Base-by-base conservation (phyloP, 1,140 invertebrate species). In the Camponotus vicinus region DNA sequence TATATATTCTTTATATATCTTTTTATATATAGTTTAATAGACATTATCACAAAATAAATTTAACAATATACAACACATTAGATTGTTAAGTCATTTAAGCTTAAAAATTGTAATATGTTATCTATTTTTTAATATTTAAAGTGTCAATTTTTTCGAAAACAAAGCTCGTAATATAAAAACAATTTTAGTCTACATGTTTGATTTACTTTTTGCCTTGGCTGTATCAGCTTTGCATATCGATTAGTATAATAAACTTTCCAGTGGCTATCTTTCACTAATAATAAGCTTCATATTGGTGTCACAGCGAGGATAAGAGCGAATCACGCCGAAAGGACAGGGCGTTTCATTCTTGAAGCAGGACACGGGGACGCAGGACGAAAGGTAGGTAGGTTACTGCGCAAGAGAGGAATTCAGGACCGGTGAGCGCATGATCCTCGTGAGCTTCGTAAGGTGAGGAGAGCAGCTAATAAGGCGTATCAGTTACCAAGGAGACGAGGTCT, bases 391-490 rank as follows among this genome's bases (percentile, higher is more conserved):
- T 86, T 86, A 55, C 79, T 91, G 89, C 86, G 83, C 88, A 86
- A 86, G 78, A 77, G 85, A 83, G 49, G 49, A 88, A 75, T 55
- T 88, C 67, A 45, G 85, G 79, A 80, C 13, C 63, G 77, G 85
- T 88, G 85, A 78, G 89, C 89, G 89, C 91, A 92, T 88, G 91
- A 92, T 92, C 88, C 91, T 92, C 88, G 88, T 90, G 87, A 92
- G 83, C 57, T 82, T 92, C 88, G 83, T 89, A 88, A 91, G 91
- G 84, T 86, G 91, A 91, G 89, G 85, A 90, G 86, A 83, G 80
- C 82, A 86, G 91, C 92, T 92, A 92, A 92, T 92, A 92, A 92
- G 92, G 92, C 89, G 91, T 92, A 92, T 92, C 91, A 92, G 92
- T 92, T 91, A 92, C 92, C 92, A 92, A 92, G 92, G 92, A 90